Evolutionary conservation across 1,140 invertebrate genomes (phyloP).

Genomic region (Cylas formicarius): DNA sequence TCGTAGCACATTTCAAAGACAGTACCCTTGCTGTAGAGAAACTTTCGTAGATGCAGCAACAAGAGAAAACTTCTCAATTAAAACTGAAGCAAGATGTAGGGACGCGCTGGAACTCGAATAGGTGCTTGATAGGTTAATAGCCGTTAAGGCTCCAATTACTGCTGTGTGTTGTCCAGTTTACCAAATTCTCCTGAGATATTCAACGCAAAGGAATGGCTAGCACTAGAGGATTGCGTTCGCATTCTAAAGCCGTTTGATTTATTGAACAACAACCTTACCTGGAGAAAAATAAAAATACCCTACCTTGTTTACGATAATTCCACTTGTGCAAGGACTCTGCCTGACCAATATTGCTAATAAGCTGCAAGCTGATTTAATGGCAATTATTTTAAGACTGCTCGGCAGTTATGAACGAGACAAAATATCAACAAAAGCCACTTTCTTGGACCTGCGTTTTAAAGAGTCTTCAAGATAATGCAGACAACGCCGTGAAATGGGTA

Average conservation of each 20-base stretch:
- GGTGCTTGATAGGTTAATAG: conserved; percentile 34
- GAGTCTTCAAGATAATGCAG: conserved; percentile 27
- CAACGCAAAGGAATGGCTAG: conserved; percentile 11
- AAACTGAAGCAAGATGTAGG: conserved; percentile 34
- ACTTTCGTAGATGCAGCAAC: conserved; percentile 24
- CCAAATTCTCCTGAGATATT: conserved; percentile 15
- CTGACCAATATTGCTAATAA: conserved; percentile 3
- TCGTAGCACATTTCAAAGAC: conserved; percentile 28
- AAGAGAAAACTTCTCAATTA: conserved; percentile 22
- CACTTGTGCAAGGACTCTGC: conserved; percentile 31
- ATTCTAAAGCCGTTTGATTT: conserved; percentile 18
- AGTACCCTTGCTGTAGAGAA: conserved; percentile 6
- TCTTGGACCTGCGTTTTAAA: no score
- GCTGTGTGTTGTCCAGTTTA: conserved; percentile 5
- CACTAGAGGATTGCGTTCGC: conserved; percentile 4
- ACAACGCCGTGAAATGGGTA: conserved; percentile 28
- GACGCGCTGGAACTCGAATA: conserved; percentile 36
- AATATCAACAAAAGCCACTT: conserved; percentile 30
- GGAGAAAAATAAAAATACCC: conserved; percentile 34
- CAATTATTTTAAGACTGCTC: conserved; percentile 16
- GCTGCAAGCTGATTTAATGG: conserved; percentile 6
- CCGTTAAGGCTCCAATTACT: conserved; percentile 25
- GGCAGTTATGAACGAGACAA: conserved; percentile 26
- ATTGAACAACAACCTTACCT: conserved; percentile 19
- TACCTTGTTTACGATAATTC: conserved; percentile 32